A percentile compares a stretch with the other conserved stretches of the same genome.
Evolutionary conservation across 2,797 vertebrate genomes (phyloP).

Genomic region (Sparus aurata): DNA sequence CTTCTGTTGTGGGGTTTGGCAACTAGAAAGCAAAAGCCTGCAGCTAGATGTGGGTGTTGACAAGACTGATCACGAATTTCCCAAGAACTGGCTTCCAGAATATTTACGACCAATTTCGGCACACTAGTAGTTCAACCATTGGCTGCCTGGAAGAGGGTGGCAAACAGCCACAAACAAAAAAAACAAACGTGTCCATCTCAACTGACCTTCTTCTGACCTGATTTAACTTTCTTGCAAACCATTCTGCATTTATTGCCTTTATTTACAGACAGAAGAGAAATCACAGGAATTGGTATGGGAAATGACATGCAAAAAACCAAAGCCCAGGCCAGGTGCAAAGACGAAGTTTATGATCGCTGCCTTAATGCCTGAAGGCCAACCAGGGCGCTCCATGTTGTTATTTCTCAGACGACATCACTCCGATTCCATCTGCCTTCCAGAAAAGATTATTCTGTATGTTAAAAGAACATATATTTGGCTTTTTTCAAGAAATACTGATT

Average conservation of each 20-base stretch:
- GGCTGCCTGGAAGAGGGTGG: background rate
- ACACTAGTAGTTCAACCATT: too few relatives aligned
- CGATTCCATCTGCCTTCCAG: background rate
- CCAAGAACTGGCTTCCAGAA: background rate
- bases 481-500: background rate
- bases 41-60: background rate
- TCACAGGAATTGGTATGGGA: background rate
- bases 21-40: background rate
- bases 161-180: background rate
- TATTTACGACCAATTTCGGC: fast-evolving
- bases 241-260: background rate
- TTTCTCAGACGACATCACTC: background rate
- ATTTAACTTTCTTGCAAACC: too few relatives aligned
- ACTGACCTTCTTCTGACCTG: too few relatives aligned
- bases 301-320: background rate
- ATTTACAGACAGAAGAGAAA: background rate
- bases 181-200: too few relatives aligned
- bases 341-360: background rate
- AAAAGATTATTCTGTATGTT: background rate
- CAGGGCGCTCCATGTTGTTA: background rate
- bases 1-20: background rate
- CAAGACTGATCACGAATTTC: background rate
- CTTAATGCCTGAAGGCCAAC: background rate
- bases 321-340: background rate
- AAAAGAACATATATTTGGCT: background rate